Conservation (phyloP, 2,888 invertebrate species). For the Drosophila robusta region DNA sequence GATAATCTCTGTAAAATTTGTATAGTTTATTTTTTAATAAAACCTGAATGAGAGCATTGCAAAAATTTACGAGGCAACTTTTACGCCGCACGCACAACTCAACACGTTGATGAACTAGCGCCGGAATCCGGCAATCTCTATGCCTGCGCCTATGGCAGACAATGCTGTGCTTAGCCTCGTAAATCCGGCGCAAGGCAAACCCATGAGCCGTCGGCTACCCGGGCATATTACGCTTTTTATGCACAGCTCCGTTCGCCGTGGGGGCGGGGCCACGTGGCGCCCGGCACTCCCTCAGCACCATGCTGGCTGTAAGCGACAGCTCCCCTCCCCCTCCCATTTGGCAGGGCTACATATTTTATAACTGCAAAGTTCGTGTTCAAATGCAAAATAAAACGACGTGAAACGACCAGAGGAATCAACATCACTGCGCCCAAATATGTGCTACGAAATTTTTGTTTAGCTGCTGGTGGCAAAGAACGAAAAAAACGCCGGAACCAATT, state of each 20-base stretch:
- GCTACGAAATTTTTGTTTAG: slow-evolving; percentile 31
- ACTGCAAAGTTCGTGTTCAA: slow-evolving; percentile 57
- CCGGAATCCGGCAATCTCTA: slow-evolving; percentile 20
- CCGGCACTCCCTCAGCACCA: neutral
- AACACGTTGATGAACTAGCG: slow-evolving; percentile 71
- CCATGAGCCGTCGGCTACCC: slow-evolving; percentile 19
- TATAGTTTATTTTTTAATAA: slow-evolving; percentile 78
- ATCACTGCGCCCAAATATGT: slow-evolving; percentile 50
- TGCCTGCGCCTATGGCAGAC: slow-evolving; percentile 23
- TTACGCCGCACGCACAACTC: slow-evolving; percentile 60
- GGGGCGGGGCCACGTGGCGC: neutral
- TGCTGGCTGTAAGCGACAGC: slow-evolving; percentile 1
- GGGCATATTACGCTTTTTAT: slow-evolving; percentile 67
- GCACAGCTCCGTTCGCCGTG: slow-evolving; percentile 16
- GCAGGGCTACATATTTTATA: slow-evolving; percentile 41
- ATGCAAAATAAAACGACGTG: slow-evolving; percentile 50
- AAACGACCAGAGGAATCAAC: slow-evolving; percentile 17
- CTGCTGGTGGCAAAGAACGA: slow-evolving; percentile 12
- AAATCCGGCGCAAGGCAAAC: slow-evolving; percentile 57
- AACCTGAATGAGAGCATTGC: slow-evolving; percentile 56
- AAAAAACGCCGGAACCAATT: slow-evolving; percentile 57
- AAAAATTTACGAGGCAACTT: slow-evolving; percentile 70
- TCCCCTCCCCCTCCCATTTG: neutral
- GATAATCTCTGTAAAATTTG: slow-evolving; percentile 79
- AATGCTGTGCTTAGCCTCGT: slow-evolving; percentile 45